Evolutionary conservation across 23 tunicate species (phyloP).

Genomic region (Trididemnum nubilum): DNA sequence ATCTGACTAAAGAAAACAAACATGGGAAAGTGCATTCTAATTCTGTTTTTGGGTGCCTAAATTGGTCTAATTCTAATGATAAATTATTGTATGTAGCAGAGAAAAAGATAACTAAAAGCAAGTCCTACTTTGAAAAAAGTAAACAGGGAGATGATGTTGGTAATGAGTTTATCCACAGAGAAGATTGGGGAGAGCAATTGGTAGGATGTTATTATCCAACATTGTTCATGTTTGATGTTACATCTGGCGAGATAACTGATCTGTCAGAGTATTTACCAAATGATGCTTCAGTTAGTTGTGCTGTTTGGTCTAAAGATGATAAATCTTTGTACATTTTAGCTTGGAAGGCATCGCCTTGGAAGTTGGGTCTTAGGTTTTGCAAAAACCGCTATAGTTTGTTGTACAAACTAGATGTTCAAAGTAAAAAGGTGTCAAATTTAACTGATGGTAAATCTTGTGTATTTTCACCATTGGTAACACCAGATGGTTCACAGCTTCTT

Average conservation of each 20-base stretch:
- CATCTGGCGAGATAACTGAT: slow-evolving; percentile 11
- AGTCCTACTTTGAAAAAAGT: slow-evolving; percentile 27
- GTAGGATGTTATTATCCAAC: slow-evolving; percentile 45
- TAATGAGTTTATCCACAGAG: slow-evolving; percentile 49
- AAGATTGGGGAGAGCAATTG: slow-evolving; percentile 91
- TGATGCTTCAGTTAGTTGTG: slow-evolving; percentile 49
- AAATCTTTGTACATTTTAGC: slow-evolving; percentile 45
- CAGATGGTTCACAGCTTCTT: slow-evolving; percentile 42
- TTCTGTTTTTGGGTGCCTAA: slow-evolving; percentile 65
- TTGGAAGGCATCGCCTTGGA: slow-evolving; percentile 67
- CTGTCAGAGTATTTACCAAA: slow-evolving; percentile 40
- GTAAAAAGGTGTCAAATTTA: slow-evolving; percentile 1
- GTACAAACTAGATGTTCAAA: slow-evolving; percentile 28
- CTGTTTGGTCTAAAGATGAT: slow-evolving; percentile 60
- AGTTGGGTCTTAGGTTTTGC: slow-evolving; percentile 77
- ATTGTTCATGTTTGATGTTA: slow-evolving; percentile 62
- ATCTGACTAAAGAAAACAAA: slow-evolving; percentile 58
- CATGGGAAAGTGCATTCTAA: slow-evolving; percentile 75
- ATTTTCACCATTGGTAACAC: slow-evolving; percentile 53
- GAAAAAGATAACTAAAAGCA: slow-evolving; percentile 34
- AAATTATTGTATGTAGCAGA: slow-evolving; percentile 79
- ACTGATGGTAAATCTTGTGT: slow-evolving; percentile 47
- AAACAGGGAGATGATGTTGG: slow-evolving; percentile 35
- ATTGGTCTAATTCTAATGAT: slow-evolving; percentile 67
- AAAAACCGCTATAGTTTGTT: slow-evolving; percentile 54